phyloP scores from a whole-genome alignment of 2,113 vertebrate species.

The Castor canadensis region DNA sequence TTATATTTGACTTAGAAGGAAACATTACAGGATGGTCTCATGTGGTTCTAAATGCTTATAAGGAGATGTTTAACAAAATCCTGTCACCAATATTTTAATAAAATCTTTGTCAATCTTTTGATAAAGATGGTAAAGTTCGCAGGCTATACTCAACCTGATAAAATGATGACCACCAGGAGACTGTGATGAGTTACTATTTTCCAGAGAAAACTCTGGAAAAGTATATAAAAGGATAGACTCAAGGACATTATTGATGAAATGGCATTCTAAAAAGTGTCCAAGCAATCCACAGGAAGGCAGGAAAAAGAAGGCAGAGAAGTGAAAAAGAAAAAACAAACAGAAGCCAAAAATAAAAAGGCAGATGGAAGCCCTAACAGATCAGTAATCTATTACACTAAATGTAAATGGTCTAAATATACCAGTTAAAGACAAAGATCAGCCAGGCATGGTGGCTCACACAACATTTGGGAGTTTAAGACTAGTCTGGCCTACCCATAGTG shows the following conservation, averaged over 20 bases:
- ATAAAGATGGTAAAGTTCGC: background rate
- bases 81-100: too few species aligned
- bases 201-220: background rate
- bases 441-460: background rate
- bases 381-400: background rate
- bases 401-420: background rate
- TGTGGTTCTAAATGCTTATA: background rate
- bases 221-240: background rate
- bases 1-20: background rate
- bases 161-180: background rate
- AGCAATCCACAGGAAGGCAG: background rate
- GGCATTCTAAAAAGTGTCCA: background rate
- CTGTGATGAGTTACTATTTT: background rate
- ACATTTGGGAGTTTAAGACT: background rate
- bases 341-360: slow-evolving; percentile 15
- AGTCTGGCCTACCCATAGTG: background rate
- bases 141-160: background rate
- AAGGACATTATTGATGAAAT: background rate
- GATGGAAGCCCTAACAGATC: background rate
- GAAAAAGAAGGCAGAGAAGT: slow-evolving; percentile 1
- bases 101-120: too few species aligned
- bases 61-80: background rate
- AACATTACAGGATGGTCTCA: background rate
- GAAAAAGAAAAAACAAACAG: background rate
- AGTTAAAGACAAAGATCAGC: background rate